Base-by-base conservation (phyloP, 2,113 vertebrate species). In the Todiramphus chloris region DNA sequence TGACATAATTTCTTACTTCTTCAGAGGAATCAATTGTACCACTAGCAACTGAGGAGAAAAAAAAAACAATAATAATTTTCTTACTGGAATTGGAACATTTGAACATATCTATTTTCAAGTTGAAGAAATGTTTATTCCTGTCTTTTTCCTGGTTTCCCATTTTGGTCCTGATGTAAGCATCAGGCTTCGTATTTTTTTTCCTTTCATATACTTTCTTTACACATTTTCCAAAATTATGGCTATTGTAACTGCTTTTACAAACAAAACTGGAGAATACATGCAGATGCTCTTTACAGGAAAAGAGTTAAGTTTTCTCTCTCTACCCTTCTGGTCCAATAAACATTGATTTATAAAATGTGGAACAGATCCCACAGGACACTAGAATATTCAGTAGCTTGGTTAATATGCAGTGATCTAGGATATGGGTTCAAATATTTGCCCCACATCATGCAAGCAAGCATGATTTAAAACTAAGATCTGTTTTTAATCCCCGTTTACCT, bases 291-390 rank as follows among this genome's bases (percentile, higher is more conserved):
- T 78, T 70, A 44, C 13, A 58, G 62, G 77, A 89, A 75, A 33
- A 69, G 25, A 68, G 39, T 50, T 66, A 85, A 68, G 30, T 80
- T 86, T 86, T 66, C 15, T 88, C 76, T 79, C 31, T 89, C 53
- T 74, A 37, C 33, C 39, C 31, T 96, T 96, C 91, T 91, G 77
- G 91, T 92, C 83, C 73, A 89, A 91, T 81, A 95, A 97, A 83
- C 80, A 75, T 89, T 70, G 91, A 92, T 94, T 96, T 94, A 60
- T 68, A 64, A 93, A 95, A 96, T 84, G 73, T 94, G 43, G 94
- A 87, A 90, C 87, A 94, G 91, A 78, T 94, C 94, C 94, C 95
- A 43, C n/a, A 78, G 88, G 93, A 94, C 83, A 75, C 43, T 81
- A 81, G 80, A 94, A 96, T 94, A 95, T 91, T 96, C 89, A 95